Evolutionary conservation across 2,888 invertebrate species (phyloP), one percentile per base, ranked within the genome.

Genomic region (Carterocephalus palaemon): DNA sequence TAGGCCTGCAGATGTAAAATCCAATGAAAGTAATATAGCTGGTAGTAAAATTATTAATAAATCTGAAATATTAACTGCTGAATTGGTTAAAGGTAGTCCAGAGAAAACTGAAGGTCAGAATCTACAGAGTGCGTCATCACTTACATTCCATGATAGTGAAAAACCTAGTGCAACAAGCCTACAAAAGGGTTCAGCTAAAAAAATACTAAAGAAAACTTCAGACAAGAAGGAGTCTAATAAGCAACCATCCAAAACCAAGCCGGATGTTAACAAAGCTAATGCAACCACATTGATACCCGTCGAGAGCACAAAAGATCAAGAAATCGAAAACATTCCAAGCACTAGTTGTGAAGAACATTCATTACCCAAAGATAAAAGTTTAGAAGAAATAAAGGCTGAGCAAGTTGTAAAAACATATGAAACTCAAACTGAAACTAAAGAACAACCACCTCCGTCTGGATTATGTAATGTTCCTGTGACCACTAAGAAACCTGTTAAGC

Each of bases 401-500:
- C 20, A 26, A 19, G 26, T 9, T 9, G 2, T 9, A 34, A 43
- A 29, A 6, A 36, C 20, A 12, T 16, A 36, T 16, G 43, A 43
- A 15, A 4, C 13, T n/a, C 26, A 19, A 19, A n/a, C n/a, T 17
- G 60, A 56, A 57, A 56, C 46, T 43, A 56, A 53, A 48, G 28
- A 64, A 62, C 47, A 64, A 62, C 47, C 49, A 16, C 49, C 60
- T 19, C 39, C 56, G 13, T 57, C 55, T 53, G 50, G 38, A 17
- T 7, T 31, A 8, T 23, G n/a, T 10, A 8, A 8, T 24, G 16
- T 28, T n/a, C 47, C 23, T 5, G 15, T 22, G 16, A 8, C 16
- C 22, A 22, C 54, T 45, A 77, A 69, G 51, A 75, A 63, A 54
- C 75, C 74, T 24, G 80, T 88, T 23, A 90, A 89, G 61, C 85